Evolutionary conservation across 1,140 invertebrate genomes (phyloP).

Genomic region (Drosophila kikkawai): DNA sequence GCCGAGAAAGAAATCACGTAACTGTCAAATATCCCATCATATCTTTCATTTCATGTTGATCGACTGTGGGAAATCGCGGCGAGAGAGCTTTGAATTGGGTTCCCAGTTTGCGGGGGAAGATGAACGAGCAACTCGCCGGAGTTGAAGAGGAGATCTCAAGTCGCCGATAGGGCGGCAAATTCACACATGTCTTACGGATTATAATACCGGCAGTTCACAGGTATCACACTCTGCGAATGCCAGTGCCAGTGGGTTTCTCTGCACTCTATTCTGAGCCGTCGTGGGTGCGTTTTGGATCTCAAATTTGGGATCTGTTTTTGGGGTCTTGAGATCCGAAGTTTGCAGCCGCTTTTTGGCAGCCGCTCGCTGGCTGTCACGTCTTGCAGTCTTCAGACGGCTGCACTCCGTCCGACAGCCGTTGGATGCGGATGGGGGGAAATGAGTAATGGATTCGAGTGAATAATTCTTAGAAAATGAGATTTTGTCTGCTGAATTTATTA

Average conservation of each 20-base stretch:
- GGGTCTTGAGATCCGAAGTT: slow-evolving; percentile 30
- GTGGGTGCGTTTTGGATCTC: slow-evolving; percentile 44
- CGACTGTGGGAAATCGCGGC: slow-evolving; percentile 75
- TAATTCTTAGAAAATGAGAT: slow-evolving; percentile 58
- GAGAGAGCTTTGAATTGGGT: slow-evolving; percentile 48
- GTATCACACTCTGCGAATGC: slow-evolving; percentile 40
- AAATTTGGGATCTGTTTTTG: slow-evolving; percentile 35
- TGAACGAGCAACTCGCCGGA: slow-evolving; percentile 21
- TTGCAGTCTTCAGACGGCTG: slow-evolving; percentile 40
- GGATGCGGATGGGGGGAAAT: slow-evolving; percentile 46
- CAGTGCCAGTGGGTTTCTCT: slow-evolving; percentile 20
- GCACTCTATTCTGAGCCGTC: slow-evolving; percentile 18
- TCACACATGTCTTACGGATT: slow-evolving; percentile 80
- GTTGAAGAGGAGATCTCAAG: slow-evolving; percentile 54
- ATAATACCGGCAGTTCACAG: slow-evolving; percentile 64
- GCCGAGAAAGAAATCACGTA: slow-evolving; percentile 78
- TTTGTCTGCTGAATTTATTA: slow-evolving; percentile 46
- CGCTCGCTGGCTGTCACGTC: slow-evolving; percentile 42
- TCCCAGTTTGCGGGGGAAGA: slow-evolving; percentile 28
- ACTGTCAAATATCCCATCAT: slow-evolving; percentile 82
- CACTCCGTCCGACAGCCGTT: slow-evolving; percentile 28
- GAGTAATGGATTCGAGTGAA: slow-evolving; percentile 52
- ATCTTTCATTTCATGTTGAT: slow-evolving; percentile 79
- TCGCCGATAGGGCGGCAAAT: slow-evolving; percentile 67
- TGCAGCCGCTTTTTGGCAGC: slow-evolving; percentile 47